phyloP scores from a whole-genome alignment of 1,140 invertebrate genomes.

The Tribolium madens region DNA sequence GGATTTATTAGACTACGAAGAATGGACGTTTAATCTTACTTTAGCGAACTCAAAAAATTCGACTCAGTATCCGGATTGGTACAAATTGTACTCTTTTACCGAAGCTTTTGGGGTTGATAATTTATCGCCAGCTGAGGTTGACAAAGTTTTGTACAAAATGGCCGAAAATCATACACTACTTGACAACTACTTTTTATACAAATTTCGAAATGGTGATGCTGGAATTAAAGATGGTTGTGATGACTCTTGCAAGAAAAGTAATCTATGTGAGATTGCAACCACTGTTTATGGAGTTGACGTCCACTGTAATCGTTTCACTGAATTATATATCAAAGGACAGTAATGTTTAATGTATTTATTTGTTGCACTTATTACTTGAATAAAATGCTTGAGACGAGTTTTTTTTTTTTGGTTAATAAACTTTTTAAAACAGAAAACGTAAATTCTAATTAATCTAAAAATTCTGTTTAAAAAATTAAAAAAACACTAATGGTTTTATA shows the following conservation, averaged over 20 bases:
- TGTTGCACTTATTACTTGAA: background rate
- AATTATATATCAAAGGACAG: background rate
- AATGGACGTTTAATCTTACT: constrained; percentile 83
- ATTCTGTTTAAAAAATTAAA: too few relatives aligned
- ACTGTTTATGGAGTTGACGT: constrained; percentile 61
- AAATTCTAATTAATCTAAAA: too few relatives aligned
- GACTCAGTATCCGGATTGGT: constrained; percentile 72
- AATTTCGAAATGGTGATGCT: constrained; percentile 66
- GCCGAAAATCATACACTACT: constrained; percentile 59
- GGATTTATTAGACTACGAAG: constrained; percentile 75
- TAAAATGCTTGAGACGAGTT: too few relatives aligned
- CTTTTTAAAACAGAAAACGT: too few relatives aligned
- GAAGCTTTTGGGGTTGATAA: constrained; percentile 72
- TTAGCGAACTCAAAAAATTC: constrained; percentile 75
- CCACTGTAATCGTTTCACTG: background rate
- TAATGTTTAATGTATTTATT: background rate
- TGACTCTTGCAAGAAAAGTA: background rate
- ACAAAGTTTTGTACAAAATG: constrained; percentile 69
- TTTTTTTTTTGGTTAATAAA: too few relatives aligned
- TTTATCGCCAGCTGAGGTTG: constrained; percentile 66
- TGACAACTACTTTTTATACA: constrained; percentile 59
- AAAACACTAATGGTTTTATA: too few relatives aligned
- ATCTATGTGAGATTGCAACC: constrained; percentile 64
- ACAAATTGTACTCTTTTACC: constrained; percentile 76
- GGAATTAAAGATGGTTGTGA: constrained; percentile 1